Base-by-base conservation (phyloP, 2,113 vertebrate genomes). In the Motacilla tschutschensis region DNA sequence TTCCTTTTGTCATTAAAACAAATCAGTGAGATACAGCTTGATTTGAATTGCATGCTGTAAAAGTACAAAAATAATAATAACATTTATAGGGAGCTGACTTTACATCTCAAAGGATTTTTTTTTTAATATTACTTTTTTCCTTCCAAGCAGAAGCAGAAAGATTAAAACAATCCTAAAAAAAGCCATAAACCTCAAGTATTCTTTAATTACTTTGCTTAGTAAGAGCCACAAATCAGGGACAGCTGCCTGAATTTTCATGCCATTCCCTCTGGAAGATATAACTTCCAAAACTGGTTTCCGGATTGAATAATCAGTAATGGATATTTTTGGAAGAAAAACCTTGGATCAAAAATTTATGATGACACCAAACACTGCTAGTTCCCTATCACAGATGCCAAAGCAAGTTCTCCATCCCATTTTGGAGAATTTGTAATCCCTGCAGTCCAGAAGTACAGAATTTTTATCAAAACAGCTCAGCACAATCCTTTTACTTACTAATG, bases 121-220 rank as follows among this genome's bases (percentile, higher is more conserved):
- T 79, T 64, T 69, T 35, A 46, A 70, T 76, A 54, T 74, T 62
- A 38, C 21, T 77, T 88, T 84, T 70, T 36, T 63, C 18, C 35
- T 89, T 82, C 44, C 51, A 79, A 83, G 36, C 44, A 72, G 67
- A 82, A 88, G 51, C 40, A 82, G 48, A 84, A 90, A 77, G 60
- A 88, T 77, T 84, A 90, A 79, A 92, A 84, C 57, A 91, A 84
- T 85, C 48, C 75, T 66, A 91, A 94, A 91, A 94, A 88, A 82
- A 63, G 20, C 43, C 65, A 59, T 84, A 91, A 81, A 82, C 29
- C 6, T 14, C 31, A 73, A 79, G 28, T 54, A 82, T 79, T 79
- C 79, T 71, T 90, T 88, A 90, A 84, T 91, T 92, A 77, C 15
- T 54, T 88, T 87, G 25, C 40, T 84, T 47, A 79, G 40, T n/a